These are phyloP conservation scores for Cyprinodon tularosa DNA, from an alignment of 2,113 vertebrate species.

Conservation along the genomic window DNA sequence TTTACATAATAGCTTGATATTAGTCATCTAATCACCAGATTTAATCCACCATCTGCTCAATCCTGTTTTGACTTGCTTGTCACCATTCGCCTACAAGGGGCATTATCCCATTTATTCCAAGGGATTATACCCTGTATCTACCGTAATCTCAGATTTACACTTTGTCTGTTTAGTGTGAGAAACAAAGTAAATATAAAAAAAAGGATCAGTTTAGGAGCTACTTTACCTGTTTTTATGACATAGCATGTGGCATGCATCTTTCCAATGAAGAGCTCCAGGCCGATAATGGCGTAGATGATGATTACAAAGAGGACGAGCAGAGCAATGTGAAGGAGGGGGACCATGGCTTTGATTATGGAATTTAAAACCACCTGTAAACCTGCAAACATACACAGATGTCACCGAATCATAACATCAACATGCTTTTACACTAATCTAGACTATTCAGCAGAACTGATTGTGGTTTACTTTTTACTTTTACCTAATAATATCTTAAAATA, in stretches of 20 bases:
- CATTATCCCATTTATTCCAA: conserved; percentile 48
- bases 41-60: conserved; percentile 66
- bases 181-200: not conserved
- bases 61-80: conserved; percentile 38
- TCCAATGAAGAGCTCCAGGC: conserved; percentile 83
- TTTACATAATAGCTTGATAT: conserved; percentile 63
- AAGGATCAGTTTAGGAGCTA: not conserved
- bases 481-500: not conserved
- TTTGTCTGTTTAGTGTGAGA: not conserved
- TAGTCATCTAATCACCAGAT: conserved; percentile 62
- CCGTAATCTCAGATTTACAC: conserved; percentile 1
- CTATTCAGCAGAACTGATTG: too few relatives aligned
- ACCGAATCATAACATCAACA: not conserved
- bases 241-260: conserved; percentile 83
- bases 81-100: conserved; percentile 40
- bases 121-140: conserved; percentile 32
- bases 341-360: conserved; percentile 86
- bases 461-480: not conserved
- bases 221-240: conserved; percentile 69
- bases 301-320: conserved; percentile 84
- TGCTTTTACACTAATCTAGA: too few relatives aligned
- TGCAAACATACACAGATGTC: conserved; percentile 39
- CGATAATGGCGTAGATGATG: conserved; percentile 84
- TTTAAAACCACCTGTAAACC: conserved; percentile 85
- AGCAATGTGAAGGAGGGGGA: conserved; percentile 83